Conservation (phyloP, 2,113 vertebrate species). For the Pedetes capensis region DNA sequence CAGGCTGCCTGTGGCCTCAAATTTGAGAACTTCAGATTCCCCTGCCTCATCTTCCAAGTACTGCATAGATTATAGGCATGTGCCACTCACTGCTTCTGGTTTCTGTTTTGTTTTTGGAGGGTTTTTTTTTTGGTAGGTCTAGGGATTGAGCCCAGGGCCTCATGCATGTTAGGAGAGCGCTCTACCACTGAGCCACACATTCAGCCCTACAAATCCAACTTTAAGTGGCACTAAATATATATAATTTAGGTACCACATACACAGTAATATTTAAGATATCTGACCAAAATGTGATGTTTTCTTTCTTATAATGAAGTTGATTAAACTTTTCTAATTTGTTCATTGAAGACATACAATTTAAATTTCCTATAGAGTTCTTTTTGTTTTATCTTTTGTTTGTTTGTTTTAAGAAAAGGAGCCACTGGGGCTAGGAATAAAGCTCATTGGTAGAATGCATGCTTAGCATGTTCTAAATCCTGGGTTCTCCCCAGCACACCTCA, state of each 20-base stretch:
- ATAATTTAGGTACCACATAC: not conserved
- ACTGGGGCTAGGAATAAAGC: not conserved
- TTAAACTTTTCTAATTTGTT: not conserved
- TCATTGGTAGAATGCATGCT: not conserved
- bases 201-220: not conserved
- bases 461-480: not conserved
- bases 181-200: too few species aligned
- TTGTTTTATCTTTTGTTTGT: not conserved
- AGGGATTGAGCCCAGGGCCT: too few species aligned
- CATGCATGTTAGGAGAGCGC: too few species aligned
- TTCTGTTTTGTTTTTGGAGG: too few species aligned
- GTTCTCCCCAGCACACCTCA: not conserved
- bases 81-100: too few species aligned
- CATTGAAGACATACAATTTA: constrained; percentile 5
- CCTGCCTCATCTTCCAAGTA: too few species aligned
- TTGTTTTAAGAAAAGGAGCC: not conserved
- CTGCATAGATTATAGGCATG: too few species aligned
- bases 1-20: too few species aligned
- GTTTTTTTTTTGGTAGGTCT: too few species aligned
- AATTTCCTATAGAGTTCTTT: not conserved
- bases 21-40: too few species aligned
- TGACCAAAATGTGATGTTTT: not conserved
- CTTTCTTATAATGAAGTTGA: not conserved
- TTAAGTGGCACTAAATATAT: not conserved
- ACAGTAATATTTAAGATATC: not conserved